Base-by-base conservation (phyloP, 2,113 vertebrate genomes). In the Crotalus tigris region DNA sequence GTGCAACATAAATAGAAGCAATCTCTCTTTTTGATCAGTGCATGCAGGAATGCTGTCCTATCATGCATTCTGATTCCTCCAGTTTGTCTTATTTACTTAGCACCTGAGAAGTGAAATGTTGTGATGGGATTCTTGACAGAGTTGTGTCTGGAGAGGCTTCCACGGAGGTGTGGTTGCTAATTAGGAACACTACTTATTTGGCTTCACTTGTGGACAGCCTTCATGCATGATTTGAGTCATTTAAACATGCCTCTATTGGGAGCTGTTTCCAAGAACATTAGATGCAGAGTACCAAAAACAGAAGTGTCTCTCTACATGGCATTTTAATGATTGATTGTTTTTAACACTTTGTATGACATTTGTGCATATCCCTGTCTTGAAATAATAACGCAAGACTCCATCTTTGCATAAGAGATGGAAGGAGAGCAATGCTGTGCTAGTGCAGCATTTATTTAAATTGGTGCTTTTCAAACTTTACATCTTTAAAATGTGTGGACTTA, bases 1-100 rank as follows among this genome's bases (percentile, higher is more conserved):
- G 91, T 51, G 95, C 81, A 87, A 93, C 39, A 94, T 69, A 94
- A 95, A 96, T 93, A 95, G 69, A 23, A 93, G 93, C 51, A 94
- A 95, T 69, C 24, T 54, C 51, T 88, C n/a, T 39, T 64, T 92
- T 64, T 5, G 21, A 91, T 87, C 26, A 9, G 46, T 53, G 46
- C 2, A 2, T 1, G 5, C 64, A 93, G 92, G 93, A 95, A 33
- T 0, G 0, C 10, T 2, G 1, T 21, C 86, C 2, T 5, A 92
- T 23, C 0, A 0, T 19, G 57, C 90, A 49, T 91, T 89, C 39
- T 88, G 64, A 64, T 55, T 94, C 89, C 93, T 92, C 89, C 93
- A 33, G 29, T 89, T 92, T 91, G 89, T 53, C 61, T 0, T 39
- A 86, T 94, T 81, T 87, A 81, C 86, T 61, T 87, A 51, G 44